phyloP scores from a whole-genome alignment of 2,888 invertebrate species.

The Lagria hirta region DNA sequence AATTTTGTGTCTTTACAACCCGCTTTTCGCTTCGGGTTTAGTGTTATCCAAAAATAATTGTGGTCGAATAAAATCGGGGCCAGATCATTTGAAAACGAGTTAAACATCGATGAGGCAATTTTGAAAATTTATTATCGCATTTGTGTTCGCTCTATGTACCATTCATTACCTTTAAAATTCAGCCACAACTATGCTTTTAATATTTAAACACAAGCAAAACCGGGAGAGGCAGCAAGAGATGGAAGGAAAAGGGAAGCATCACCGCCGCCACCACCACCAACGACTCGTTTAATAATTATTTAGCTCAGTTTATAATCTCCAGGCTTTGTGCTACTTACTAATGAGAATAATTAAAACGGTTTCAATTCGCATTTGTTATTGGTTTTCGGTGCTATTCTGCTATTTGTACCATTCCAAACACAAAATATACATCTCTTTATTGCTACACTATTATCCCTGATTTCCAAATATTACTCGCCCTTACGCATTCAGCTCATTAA shows the following conservation, averaged over 20 bases:
- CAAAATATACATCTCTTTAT: too few relatives aligned
- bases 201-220: constrained; percentile 12
- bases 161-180: constrained; percentile 18
- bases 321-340: constrained; percentile 17
- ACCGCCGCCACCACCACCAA: constrained; percentile 1
- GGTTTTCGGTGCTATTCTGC: too few relatives aligned
- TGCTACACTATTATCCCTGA: too few relatives aligned
- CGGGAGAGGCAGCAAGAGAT: too few relatives aligned
- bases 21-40: constrained; percentile 17
- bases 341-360: constrained; percentile 37
- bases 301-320: constrained; percentile 9
- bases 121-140: constrained; percentile 16
- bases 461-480: too few relatives aligned
- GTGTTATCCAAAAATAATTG: constrained; percentile 22
- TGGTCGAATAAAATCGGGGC: constrained; percentile 18
- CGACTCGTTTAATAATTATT: constrained; percentile 17
- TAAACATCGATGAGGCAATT: constrained; percentile 23
- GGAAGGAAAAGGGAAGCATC: too few relatives aligned
- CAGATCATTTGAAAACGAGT: constrained; percentile 20
- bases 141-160: constrained; percentile 12
- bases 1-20: constrained; percentile 14
- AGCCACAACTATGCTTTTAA: constrained; percentile 18
- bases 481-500: too few relatives aligned
- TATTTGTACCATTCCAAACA: too few relatives aligned
- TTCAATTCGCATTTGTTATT: constrained; percentile 35